Evolutionary conservation across 2,797 vertebrate species (phyloP).

Genomic region (Muscicapa comitata): DNA sequence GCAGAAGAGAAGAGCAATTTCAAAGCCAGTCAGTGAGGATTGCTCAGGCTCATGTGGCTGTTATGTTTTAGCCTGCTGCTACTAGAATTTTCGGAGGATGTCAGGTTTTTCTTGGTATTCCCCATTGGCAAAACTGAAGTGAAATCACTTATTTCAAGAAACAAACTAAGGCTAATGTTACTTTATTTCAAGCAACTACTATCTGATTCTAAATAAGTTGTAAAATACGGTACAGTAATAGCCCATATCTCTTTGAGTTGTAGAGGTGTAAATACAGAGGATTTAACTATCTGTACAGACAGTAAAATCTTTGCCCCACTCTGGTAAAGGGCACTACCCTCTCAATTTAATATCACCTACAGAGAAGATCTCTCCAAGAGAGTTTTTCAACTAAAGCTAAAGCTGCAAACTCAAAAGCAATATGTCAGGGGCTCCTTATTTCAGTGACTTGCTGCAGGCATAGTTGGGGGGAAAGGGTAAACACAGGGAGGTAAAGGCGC

Average conservation of each 20-base stretch:
- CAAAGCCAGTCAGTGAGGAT: not conserved
- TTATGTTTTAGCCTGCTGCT: not conserved
- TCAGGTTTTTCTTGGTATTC: not conserved
- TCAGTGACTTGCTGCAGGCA: not conserved
- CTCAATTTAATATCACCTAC: not conserved
- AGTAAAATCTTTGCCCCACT: not conserved
- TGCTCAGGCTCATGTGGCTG: not conserved
- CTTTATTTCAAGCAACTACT: not conserved
- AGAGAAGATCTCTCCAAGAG: not conserved
- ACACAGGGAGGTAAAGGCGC: not conserved
- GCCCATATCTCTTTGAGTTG: not conserved
- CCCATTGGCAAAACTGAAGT: not conserved
- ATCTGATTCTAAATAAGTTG: not conserved
- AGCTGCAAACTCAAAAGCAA: not conserved
- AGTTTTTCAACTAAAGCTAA: not conserved
- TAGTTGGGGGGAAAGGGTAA: accelerated
- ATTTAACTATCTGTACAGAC: not conserved
- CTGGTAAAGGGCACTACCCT: not conserved
- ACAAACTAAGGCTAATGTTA: not conserved
- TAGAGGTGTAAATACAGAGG: not conserved
- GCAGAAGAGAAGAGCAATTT: not conserved
- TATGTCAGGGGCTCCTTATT: not conserved
- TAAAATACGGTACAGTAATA: not conserved
- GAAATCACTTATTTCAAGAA: not conserved
- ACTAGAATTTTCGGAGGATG: not conserved